These are phyloP conservation scores for Exephanes ischioxanthus DNA, from an alignment of 2,888 invertebrate genomes.

Conservation along the genomic window DNA sequence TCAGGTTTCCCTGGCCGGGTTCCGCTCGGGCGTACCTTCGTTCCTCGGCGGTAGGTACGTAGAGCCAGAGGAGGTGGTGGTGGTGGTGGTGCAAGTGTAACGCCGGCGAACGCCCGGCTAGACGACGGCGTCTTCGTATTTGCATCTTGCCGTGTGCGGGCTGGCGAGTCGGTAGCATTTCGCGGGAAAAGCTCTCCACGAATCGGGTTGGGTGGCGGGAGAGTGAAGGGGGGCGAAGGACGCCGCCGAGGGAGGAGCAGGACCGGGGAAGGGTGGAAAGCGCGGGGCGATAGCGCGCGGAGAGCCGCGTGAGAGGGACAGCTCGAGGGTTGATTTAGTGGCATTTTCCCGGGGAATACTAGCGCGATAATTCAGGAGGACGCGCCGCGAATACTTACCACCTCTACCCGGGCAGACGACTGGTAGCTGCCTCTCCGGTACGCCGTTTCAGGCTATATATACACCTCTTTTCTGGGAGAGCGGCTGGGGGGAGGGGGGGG, in stretches of 20 bases:
- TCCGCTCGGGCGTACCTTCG: slow-evolving; percentile 24
- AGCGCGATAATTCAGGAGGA: slow-evolving; percentile 81
- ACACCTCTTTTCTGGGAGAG: background rate
- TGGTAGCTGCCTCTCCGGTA: slow-evolving; percentile 15
- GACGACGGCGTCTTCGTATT: slow-evolving; percentile 71
- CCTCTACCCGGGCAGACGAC: slow-evolving; percentile 64
- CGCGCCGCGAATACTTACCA: slow-evolving; percentile 81
- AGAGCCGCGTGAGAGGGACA: slow-evolving; percentile 71
- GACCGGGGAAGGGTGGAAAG: slow-evolving; percentile 51
- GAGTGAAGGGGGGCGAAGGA: slow-evolving; percentile 34
- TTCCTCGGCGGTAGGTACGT: slow-evolving; percentile 19
- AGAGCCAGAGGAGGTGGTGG: slow-evolving; percentile 20
- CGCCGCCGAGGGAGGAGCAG: slow-evolving; percentile 41
- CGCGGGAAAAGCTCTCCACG: slow-evolving; percentile 40
- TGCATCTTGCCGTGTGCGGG: slow-evolving; percentile 70
- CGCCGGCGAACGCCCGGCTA: slow-evolving; percentile 53
- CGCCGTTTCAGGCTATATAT: background rate
- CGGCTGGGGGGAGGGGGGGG: background rate
- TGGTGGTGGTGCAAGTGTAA: slow-evolving; percentile 54
- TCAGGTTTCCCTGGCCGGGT: background rate
- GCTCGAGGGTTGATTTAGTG: slow-evolving; percentile 80
- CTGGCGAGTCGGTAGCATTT: slow-evolving; percentile 24
- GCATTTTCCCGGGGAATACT: slow-evolving; percentile 80
- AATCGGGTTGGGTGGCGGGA: slow-evolving; percentile 2
- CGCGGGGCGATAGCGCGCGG: slow-evolving; percentile 60